Conservation (phyloP, 2,113 vertebrate genomes). For the Chinchilla lanigera region DNA sequence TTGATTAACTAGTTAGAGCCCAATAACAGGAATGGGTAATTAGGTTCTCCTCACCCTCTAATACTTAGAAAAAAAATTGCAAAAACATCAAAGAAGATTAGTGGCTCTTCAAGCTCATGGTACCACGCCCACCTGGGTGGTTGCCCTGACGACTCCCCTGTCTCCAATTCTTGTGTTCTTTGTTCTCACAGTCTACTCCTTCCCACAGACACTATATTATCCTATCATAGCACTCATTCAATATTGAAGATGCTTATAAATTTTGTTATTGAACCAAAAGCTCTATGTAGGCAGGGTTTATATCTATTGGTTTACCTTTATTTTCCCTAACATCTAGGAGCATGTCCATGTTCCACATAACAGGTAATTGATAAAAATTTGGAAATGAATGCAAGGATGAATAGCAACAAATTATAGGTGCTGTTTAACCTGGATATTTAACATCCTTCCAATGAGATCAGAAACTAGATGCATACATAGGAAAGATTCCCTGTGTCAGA, state of each 20-base stretch:
- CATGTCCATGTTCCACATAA: background rate
- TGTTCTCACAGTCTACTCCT: background rate
- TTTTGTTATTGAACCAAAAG: background rate
- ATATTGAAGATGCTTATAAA: background rate
- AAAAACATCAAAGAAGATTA: conserved; percentile 46
- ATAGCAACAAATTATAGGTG: background rate
- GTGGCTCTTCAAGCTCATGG: background rate
- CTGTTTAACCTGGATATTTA: background rate
- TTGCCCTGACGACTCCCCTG: background rate
- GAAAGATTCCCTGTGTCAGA: background rate
- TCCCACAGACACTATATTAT: background rate
- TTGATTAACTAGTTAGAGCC: conserved; percentile 55
- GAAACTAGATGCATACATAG: background rate
- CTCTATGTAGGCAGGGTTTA: background rate
- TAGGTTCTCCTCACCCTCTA: conserved; percentile 13
- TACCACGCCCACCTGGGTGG: background rate
- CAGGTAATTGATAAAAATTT: background rate
- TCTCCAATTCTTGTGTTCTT: background rate
- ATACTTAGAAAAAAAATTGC: conserved; percentile 69
- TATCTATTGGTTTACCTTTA: background rate
- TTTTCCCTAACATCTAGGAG: background rate
- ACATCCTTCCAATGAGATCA: background rate
- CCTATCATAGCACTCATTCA: background rate
- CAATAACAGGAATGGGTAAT: conserved; percentile 68
- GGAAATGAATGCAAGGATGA: background rate